Evolutionary conservation across 2,797 vertebrate species (phyloP).

Genomic region (Urocyon cinereoargenteus): DNA sequence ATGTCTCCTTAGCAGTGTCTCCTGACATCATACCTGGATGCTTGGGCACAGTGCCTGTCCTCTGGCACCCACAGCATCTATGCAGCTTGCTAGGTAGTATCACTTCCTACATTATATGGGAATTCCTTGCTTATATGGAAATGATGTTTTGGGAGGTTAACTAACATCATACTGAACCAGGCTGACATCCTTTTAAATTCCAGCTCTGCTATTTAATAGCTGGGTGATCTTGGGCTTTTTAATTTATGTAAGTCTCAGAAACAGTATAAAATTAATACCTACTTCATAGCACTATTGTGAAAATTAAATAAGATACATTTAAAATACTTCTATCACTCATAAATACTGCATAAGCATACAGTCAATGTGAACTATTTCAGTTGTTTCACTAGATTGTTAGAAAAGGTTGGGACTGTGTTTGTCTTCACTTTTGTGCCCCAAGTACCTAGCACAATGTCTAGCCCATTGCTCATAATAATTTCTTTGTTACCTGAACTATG

Average conservation of each 20-base stretch:
- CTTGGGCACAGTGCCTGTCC: not conserved
- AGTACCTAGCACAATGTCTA: not conserved
- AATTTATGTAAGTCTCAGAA: not conserved
- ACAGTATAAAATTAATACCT: not conserved
- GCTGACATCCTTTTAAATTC: not conserved
- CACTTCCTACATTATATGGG: not conserved
- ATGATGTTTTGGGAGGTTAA: not conserved
- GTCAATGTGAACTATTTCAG: not conserved
- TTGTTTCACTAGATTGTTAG: not conserved
- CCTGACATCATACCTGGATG: not conserved
- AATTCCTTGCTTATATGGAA: not conserved
- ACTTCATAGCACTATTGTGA: not conserved
- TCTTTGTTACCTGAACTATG: not conserved
- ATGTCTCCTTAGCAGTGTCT: not conserved
- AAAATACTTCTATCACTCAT: not conserved
- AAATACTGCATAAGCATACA: not conserved
- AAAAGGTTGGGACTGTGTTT: not conserved
- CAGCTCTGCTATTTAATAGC: not conserved
- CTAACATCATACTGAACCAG: not conserved
- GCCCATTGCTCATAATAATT: not conserved
- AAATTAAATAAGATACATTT: not conserved
- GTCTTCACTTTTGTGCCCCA: not conserved
- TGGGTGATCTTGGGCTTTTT: not conserved
- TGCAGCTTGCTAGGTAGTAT: not conserved
- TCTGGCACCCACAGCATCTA: not conserved